These are phyloP conservation scores for Leptosomus discolor DNA, from an alignment of 2,113 vertebrate genomes.

Conservation along the genomic window DNA sequence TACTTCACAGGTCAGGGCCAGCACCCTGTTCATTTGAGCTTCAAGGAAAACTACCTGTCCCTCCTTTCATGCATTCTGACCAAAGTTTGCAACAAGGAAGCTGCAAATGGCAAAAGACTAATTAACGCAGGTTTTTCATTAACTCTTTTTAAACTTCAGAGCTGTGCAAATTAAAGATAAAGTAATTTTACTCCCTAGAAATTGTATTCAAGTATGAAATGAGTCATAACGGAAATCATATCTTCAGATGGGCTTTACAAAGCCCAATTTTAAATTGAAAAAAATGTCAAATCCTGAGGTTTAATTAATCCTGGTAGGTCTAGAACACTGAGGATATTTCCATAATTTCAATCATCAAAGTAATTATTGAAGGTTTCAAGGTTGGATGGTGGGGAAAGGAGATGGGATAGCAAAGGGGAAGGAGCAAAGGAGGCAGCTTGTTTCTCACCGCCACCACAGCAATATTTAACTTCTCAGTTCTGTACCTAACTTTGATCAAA, in stretches of 20 bases:
- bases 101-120: neutral
- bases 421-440: neutral
- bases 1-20: neutral
- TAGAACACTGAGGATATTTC: neutral
- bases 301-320: constrained; percentile 43
- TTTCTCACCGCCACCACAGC: neutral
- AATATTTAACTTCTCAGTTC: neutral
- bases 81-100: neutral
- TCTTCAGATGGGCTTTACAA: neutral
- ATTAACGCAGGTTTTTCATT: neutral
- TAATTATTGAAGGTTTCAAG: neutral
- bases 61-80: neutral
- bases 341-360: neutral
- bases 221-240: neutral
- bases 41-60: neutral
- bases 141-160: neutral
- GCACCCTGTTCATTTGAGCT: neutral
- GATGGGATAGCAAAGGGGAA: neutral
- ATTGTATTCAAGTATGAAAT: neutral
- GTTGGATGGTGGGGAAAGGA: neutral
- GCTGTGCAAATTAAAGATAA: neutral
- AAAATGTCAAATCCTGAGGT: neutral
- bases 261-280: constrained; percentile 1
- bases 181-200: constrained; percentile 4
- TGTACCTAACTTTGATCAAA: neutral